Base-by-base conservation (phyloP, 1,140 invertebrate species). In the Chionoecetes opilio region DNA sequence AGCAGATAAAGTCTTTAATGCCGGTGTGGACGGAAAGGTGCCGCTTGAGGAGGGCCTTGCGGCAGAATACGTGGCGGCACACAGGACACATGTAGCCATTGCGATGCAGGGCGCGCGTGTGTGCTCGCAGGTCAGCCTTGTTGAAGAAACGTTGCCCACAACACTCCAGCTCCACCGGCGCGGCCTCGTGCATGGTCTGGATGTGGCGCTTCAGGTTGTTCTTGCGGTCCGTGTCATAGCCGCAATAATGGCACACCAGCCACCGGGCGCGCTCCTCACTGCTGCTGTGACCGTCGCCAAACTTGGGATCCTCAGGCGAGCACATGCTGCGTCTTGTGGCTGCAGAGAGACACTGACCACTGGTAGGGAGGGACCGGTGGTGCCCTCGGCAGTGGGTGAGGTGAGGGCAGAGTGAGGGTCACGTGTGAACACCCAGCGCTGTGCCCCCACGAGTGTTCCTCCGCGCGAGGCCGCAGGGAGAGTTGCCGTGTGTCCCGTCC, bases 181-280 rank as follows among this genome's bases (percentile, higher is more conserved):
- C 97, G 0, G 96, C 96, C 93, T 97, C 97, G 95, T 97, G 97
- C 97, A 97, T 97, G 29, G 97, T 97, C 0, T 97, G 96, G 17
- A 97, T 97, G 95, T 97, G 97, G n/a, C 97, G 96, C 95, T 97
- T 97, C 17, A 97, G 96, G 96, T 97, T 97, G 96, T 97, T 97
- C 38, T 97, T 96, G n/a, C 97, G 96, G 93, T 97, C 97, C 0
- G 97, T 97, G n/a, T 97, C 96, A 96, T 97, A 97, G 3, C 97
- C 96, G 91, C 97, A 97, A 93, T 97, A 96, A 0, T 86, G 41
- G 88, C 96, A 96, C n/a, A 90, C 90, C 41, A 95, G 91, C 31
- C 94, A 17, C 32, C 92, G 63, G 0, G 3, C 91, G 0, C 82
- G 35, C 1, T 91, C 89, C 35, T 91, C 94, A 29, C 41, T 89